A percentile compares a stretch with the other conserved stretches of the same genome.
Evolutionary conservation across 2,888 invertebrate genomes (phyloP).

Genomic region (Escarpia spicata): DNA sequence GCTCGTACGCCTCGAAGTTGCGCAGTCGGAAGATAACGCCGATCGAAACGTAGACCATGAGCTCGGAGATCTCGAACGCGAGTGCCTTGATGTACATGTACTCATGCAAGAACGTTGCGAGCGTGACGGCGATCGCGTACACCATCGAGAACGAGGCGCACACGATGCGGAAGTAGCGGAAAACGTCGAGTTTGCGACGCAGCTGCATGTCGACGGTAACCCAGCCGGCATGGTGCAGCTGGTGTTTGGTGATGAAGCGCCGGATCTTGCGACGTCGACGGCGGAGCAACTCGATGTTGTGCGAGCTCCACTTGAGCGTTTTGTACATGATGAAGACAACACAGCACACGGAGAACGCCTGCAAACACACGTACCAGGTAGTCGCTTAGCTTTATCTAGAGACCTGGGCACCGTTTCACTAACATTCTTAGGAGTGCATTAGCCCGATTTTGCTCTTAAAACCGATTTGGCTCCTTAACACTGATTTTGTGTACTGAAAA

Average conservation of each 20-base stretch:
- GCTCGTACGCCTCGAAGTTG: conserved; percentile 39
- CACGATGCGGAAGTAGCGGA: conserved; percentile 34
- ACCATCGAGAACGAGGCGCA: conserved; percentile 35
- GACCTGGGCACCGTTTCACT: no score
- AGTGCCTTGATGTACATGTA: conserved; percentile 39
- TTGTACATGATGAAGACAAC: conserved; percentile 42
- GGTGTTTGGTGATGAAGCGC: conserved; percentile 39
- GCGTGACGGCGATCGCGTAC: conserved; percentile 37
- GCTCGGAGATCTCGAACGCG: conserved; percentile 36
- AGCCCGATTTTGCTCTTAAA: no score
- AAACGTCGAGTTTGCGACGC: conserved; percentile 34
- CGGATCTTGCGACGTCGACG: conserved; percentile 37
- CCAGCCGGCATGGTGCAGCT: conserved; percentile 34
- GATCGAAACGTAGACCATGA: conserved; percentile 35
- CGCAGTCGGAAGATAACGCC: conserved; percentile 39
- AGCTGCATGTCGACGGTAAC: conserved; percentile 41
- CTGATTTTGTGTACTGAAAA: no score
- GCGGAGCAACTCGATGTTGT: conserved; percentile 39
- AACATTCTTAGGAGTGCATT: no score
- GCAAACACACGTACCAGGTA: not conserved
- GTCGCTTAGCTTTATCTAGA: no score
- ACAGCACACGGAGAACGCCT: conserved; percentile 41
- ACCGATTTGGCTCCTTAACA: no score
- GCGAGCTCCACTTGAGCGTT: conserved; percentile 40
- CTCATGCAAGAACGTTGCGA: conserved; percentile 40